Evolutionary conservation across 2,888 invertebrate species (phyloP), one percentile per base, ranked within the genome.

Genomic region (Tipula unca): DNA sequence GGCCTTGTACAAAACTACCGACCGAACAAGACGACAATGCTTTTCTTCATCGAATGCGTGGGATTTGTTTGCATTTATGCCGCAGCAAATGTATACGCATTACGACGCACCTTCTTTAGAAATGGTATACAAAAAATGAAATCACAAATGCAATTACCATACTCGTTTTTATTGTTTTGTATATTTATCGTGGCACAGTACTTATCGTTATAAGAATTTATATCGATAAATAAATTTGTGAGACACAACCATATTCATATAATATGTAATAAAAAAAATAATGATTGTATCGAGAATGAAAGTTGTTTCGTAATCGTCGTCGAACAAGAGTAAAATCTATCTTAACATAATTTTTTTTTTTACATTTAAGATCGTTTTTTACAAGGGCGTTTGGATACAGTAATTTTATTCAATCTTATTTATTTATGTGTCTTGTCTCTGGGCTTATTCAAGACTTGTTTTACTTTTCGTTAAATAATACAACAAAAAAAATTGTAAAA

Each of bases 301-400:
- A 69, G 69, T 69, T 69, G 69, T 69, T 69, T 69, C 69, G 69
- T 69, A 69, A 69, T 69, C 69, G 69, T 69, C 69, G 69, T 69
- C 25, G 69, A 69, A 69, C 69, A 69, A 69, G n/a, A n/a, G 69
- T 69, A 69, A 48, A 48, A 69, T 69, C 1, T 48, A 5, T 69
- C 25, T 69, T 69, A 69, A 69, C 10, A 25, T 69, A n/a, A 1
- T 69, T 69, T 69, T 69, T 54, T 48, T 69, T 69, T 25, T n/a
- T 48, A 48, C n/a, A 2, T 48, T 32, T 32, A 32, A 32, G 32
- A 32, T 32, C 32, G 32, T 32, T 32, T 32, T 32, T 32, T 32
- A 32, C 32, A 32, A 32, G 32, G 32, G 32, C 32, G 32, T 32
- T 32, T 6, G 10, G 39, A 39, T 39, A 39, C 17, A 32, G 32